phyloP scores from a whole-genome alignment of 2,113 vertebrate genomes.

The Chrysochloris asiatica region DNA sequence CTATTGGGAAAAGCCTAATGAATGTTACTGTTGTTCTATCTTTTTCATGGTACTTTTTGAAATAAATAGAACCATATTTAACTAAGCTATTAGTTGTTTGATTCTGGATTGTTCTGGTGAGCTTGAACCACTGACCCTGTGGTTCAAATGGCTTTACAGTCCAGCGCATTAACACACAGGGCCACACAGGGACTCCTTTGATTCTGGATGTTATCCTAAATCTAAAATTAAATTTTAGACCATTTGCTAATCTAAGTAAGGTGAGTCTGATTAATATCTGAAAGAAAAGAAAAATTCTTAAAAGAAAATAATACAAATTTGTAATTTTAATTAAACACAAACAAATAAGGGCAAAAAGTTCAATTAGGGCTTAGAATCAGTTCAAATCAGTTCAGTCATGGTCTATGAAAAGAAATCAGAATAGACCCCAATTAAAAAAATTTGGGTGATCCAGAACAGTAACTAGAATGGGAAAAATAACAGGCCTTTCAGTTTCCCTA shows the following conservation, averaged over 20 bases:
- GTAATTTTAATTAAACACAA: constrained; percentile 21
- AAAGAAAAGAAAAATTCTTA: constrained; percentile 34
- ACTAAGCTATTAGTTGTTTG: constrained; percentile 13
- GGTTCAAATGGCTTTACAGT: too few species aligned
- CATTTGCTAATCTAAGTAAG: constrained; percentile 20
- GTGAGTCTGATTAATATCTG: neutral
- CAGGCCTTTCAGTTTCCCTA: too few species aligned
- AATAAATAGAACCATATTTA: constrained; percentile 30
- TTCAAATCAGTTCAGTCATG: neutral
- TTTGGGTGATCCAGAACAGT: neutral
- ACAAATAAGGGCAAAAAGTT: neutral
- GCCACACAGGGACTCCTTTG: too few species aligned
- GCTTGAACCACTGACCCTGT: too few species aligned
- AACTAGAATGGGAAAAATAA: too few species aligned
- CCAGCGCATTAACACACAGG: too few species aligned
- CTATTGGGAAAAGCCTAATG: neutral
- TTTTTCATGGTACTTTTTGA: constrained; percentile 11
- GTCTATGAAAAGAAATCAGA: neutral
- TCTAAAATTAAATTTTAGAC: constrained; percentile 11
- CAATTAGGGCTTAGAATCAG: neutral
- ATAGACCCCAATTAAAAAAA: neutral
- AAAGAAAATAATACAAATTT: neutral
- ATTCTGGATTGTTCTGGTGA: neutral
- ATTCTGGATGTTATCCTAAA: constrained; percentile 10
- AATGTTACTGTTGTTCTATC: neutral